Evolutionary conservation across 1,140 invertebrate genomes (phyloP), one percentile per base, ranked within the genome.

Genomic region (Drosophila paulistorum): DNA sequence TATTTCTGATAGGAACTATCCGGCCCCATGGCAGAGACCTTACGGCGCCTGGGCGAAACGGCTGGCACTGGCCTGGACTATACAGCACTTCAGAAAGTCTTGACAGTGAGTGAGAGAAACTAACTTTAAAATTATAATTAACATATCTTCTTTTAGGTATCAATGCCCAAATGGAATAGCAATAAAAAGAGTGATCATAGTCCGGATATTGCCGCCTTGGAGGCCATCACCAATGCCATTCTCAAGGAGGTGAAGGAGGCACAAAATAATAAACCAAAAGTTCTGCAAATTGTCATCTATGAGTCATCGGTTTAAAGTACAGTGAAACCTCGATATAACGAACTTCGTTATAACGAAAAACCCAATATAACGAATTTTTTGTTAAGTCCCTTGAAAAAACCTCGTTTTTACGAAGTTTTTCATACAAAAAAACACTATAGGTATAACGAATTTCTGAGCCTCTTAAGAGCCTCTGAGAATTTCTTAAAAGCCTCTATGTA

Each of bases 211-310:
- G 95, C 95, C 4, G 95, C 95, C 0, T 93, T 96, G 62, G 95
- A 95, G 87, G 95, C 95, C n/a, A 95, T 96, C 26, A 94, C 96
- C 11, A 93, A 95, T 62, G 95, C 95, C 71, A 95, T 96, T 45
- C 93, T 95, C 1, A 93, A 93, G 20, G 94, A 94, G 17, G 92
- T 93, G 13, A 93, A 93, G 45, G 91, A 86, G 70, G 92, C 90
- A 60, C 92, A 91, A 77, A 90, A 89, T 35, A 91, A 85, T 61
- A 92, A 93, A 82, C 93, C 93, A 74, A 94, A 94, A 82, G 94
- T 97, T 6, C 93, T 97, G n/a, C 96, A 97, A 92, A 96, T 97
- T 67, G 95, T 97, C 67, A 96, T 97, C 90, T 97, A 97, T 90
- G 96, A 97, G 91, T 95, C 95, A 42, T 96, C 95, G 2, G 95